phyloP scores from a whole-genome alignment of 2,113 vertebrate genomes.

The Nycticebus coucang region DNA sequence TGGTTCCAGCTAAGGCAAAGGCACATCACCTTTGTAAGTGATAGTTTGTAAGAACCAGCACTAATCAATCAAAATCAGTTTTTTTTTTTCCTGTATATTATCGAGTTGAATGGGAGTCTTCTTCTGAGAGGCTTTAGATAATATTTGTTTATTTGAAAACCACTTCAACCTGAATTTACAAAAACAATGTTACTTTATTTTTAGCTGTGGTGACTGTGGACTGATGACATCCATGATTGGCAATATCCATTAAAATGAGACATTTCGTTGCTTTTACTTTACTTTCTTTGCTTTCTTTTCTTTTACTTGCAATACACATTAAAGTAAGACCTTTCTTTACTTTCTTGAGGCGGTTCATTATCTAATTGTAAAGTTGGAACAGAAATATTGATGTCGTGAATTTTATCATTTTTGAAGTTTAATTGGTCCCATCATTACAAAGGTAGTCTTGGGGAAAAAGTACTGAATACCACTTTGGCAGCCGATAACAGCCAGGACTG shows the following conservation, averaged over 20 bases:
- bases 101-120: background rate
- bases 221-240: background rate
- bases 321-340: background rate
- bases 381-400: background rate
- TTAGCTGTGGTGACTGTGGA: background rate
- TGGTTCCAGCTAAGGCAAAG: conserved; percentile 53
- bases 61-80: background rate
- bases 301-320: conserved; percentile 17
- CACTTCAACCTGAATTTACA: background rate
- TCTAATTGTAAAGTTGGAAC: conserved; percentile 14
- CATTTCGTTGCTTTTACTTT: background rate
- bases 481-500: conserved; percentile 66
- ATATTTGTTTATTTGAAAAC: conserved; percentile 28
- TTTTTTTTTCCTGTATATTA: background rate
- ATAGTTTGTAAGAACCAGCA: background rate
- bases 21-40: background rate
- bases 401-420: conserved; percentile 45
- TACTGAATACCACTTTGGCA: background rate
- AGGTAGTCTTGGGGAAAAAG: conserved; percentile 46
- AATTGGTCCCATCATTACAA: conserved; percentile 34
- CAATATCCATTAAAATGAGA: background rate
- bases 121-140: background rate
- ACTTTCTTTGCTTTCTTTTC: no score
- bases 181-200: conserved; percentile 11
- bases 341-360: background rate